Base-by-base conservation (phyloP, 2,797 vertebrate species). In the Sebastes minor region DNA sequence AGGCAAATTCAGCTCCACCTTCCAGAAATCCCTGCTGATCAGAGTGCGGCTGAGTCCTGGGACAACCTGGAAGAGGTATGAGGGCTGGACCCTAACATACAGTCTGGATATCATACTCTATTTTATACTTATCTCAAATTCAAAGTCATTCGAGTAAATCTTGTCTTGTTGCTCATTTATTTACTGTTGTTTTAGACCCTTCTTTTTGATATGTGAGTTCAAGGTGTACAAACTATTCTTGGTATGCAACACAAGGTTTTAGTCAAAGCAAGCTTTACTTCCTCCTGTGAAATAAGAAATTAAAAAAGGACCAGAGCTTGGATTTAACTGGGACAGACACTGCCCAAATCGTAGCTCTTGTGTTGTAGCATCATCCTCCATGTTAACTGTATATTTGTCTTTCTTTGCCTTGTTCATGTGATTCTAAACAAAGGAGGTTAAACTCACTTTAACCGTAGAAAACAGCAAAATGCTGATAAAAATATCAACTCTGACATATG, bases 31-130 rank as follows among this genome's bases (percentile, higher is more conserved):
- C 97, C 98, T 81, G 91, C 88, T 64, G 96, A 98, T 90, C 95
- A 98, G 93, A 97, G 96, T 23, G 98, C 98, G 23, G 95, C 96
- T 0, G 98, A 99, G 91, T 99, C 98, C 63, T 99, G 98, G 98
- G 97, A 97, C 78, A 93, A 81, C 61, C 94, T 99, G 83, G 97
- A 98, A 93, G 96, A 96, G 96, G 98, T 98, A 92, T 14, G 77
- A 71, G 59, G 27, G 53, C 20, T 59, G 18, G 25, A 62, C 25
- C 4, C 22, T 3, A 25, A 65, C 56, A 22, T 32, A 38, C 46
- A 27, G 25, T 22, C 49, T 60, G 60, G 25, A 27, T 55, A 23
- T 76, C 59, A 11, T 55, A 8, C 20, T 18, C 6, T 59, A 23
- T 42, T 66, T 64, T 6, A 30, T 3, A 25, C 14, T 38, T 6